phyloP scores from a whole-genome alignment of 2,888 invertebrate species.

The Andrena trimmerana region DNA sequence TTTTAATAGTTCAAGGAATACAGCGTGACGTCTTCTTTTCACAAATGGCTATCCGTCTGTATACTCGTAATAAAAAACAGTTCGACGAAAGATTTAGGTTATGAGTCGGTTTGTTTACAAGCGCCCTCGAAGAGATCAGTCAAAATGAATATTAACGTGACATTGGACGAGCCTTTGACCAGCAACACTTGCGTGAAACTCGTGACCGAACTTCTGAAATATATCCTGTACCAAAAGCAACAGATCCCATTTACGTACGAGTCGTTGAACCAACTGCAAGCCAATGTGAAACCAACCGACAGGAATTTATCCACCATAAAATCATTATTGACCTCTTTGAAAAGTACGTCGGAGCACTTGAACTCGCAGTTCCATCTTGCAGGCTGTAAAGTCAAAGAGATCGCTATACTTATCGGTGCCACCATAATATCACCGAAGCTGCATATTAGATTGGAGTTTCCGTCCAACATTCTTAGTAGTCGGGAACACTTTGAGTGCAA shows the following conservation, averaged over 20 bases:
- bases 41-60: background rate
- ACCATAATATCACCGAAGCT: constrained; percentile 83
- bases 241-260: constrained; percentile 84
- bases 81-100: constrained; percentile 12
- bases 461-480: constrained; percentile 77
- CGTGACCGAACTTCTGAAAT: constrained; percentile 83
- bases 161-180: constrained; percentile 82
- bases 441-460: constrained; percentile 78
- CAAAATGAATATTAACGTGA: constrained; percentile 78
- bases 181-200: constrained; percentile 82
- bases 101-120: constrained; percentile 8
- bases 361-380: constrained; percentile 75
- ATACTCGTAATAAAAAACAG: background rate
- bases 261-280: constrained; percentile 77
- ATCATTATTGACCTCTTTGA: constrained; percentile 71
- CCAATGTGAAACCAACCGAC: constrained; percentile 75
- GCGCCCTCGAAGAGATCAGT: constrained; percentile 19
- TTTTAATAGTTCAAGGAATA: background rate
- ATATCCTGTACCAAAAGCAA: constrained; percentile 84
- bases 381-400: constrained; percentile 79
- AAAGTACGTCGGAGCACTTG: constrained; percentile 76
- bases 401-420: constrained; percentile 82
- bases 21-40: background rate
- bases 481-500: constrained; percentile 78
- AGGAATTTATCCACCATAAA: constrained; percentile 75